phyloP scores from a whole-genome alignment of 2,113 vertebrate species.

The Anarhynchus alexandrinus region DNA sequence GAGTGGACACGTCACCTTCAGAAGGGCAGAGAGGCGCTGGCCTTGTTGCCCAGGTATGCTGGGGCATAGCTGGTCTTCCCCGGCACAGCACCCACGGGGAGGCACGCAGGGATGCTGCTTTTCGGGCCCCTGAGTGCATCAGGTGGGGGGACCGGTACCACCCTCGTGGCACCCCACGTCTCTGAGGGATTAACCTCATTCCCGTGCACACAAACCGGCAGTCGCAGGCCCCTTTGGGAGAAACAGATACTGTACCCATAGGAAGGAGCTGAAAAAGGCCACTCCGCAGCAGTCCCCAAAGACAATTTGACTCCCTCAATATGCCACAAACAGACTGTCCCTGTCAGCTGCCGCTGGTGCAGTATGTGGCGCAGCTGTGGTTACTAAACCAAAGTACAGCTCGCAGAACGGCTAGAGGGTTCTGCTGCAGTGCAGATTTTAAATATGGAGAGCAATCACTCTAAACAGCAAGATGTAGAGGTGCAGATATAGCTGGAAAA shows the following conservation, averaged over 20 bases:
- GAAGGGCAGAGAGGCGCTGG: neutral
- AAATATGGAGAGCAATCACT: neutral
- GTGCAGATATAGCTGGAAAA: neutral
- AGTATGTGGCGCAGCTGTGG: neutral
- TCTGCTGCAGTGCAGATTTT: neutral
- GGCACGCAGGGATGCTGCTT: neutral
- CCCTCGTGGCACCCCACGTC: fast-evolving
- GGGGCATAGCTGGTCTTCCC: too few relatives aligned
- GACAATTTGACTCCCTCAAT: neutral
- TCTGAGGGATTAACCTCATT: neutral
- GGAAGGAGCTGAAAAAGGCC: neutral
- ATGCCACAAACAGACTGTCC: neutral
- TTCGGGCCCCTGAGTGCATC: neutral
- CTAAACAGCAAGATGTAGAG: neutral
- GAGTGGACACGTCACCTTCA: neutral
- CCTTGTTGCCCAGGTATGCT: neutral
- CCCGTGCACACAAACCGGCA: neutral
- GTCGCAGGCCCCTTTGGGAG: neutral
- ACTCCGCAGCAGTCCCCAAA: neutral
- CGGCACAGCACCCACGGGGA: neutral
- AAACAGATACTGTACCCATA: neutral
- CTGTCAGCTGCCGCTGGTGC: neutral
- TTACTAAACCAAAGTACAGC: neutral
- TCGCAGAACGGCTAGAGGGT: neutral
- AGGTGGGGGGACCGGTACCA: neutral